phyloP scores from a whole-genome alignment of 2,888 invertebrate species.

The Aspidiotus destructor region DNA sequence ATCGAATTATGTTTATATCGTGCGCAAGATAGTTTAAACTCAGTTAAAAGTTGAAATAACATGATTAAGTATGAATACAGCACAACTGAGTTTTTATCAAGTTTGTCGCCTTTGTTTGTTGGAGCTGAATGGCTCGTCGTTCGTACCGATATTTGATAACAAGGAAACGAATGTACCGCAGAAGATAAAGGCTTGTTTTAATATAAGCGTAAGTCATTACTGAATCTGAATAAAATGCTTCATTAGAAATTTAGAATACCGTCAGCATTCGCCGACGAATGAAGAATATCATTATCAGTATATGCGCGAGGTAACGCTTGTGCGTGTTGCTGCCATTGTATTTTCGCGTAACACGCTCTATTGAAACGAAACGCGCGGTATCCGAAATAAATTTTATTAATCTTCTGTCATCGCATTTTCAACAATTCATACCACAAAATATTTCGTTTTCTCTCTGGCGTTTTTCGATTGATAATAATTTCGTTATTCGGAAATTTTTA shows the following conservation, averaged over 20 bases:
- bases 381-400: too few relatives aligned
- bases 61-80: conserved; percentile 32
- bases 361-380: conserved; percentile 23
- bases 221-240: not conserved
- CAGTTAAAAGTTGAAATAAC: conserved; percentile 20
- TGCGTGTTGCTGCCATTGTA: conserved; percentile 28
- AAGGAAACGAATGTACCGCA: conserved; percentile 28
- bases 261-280: not conserved
- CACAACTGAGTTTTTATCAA: conserved; percentile 31
- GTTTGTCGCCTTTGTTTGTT: conserved; percentile 34
- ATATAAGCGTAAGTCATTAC: conserved; percentile 27
- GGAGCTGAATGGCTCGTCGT: conserved; percentile 31
- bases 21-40: conserved; percentile 7
- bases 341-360: conserved; percentile 29
- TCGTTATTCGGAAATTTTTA: not conserved
- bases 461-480: not conserved
- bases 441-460: not conserved
- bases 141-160: conserved; percentile 31
- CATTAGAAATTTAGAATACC: not conserved
- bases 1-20: conserved; percentile 21
- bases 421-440: too few relatives aligned
- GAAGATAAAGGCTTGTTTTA: conserved; percentile 30
- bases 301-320: conserved; percentile 12
- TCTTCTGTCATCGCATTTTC: too few relatives aligned
- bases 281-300: not conserved